Base-by-base conservation (phyloP, 2,888 invertebrate genomes). In the Escarpia spicata region DNA sequence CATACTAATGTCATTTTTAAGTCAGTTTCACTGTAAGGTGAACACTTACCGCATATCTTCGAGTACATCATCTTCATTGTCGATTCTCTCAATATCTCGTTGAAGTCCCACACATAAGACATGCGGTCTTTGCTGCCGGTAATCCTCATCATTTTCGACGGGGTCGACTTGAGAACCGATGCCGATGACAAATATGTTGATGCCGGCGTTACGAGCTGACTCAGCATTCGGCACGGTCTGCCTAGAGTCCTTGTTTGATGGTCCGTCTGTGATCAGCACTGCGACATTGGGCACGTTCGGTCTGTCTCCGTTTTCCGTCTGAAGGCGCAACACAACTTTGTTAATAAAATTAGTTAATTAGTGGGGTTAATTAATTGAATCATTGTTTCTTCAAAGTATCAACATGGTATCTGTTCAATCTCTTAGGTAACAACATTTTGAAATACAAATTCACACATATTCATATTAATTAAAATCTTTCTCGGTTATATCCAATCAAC, bases 221-320 rank as follows among this genome's bases (percentile, higher is more conserved):
- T 26, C 0, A 19, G 75, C 75, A 75, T 75, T 75, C 75, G 75
- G 75, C 75, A 75, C 75, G 19, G 75, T 75, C 75, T 75, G 26
- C 26, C 75, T 26, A 75, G 75, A 75, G 2, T 75, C 26, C 75
- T 26, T 75, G 26, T 75, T 75, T 75, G 75, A 75, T 6, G 91
- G 44, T 26, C 91, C 91, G 91, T 91, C 58, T 37, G 91, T 91
- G 45, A 91, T 52, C 58, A 91, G 45, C 58, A 91, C n/a, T 26
- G 91, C 91, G 37, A 91, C 91, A 43, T 91, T 91, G 91, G 75
- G 75, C 75, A 6, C 75, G 75, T 75, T 75, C 75, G 75, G 19
- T 75, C 75, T 75, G 75, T 75, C 75, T 75, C 75, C 75, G 75
- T 75, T 15, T 75, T 75, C 75, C 75, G 2, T 19, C 75, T 75